Evolutionary conservation across 2,113 vertebrate genomes (phyloP), one percentile per base, ranked within the genome.

Genomic region (Pycnonotus jocosus): DNA sequence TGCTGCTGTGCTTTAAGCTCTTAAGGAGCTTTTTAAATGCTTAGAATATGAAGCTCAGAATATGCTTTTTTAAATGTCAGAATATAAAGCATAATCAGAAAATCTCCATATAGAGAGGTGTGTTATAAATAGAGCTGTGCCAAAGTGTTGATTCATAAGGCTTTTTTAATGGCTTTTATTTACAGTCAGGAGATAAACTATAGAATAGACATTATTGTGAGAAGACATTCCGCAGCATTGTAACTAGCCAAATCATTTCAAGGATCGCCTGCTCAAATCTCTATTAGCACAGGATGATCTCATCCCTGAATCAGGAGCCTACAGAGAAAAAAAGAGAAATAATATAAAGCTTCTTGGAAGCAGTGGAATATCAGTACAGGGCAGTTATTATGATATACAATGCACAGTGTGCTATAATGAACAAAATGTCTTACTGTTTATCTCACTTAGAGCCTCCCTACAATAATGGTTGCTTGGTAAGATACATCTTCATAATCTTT

Each of bases 111-210:
- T 9, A 90, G 60, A 92, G 37, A 27, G 62, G 15, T 12, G 21
- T 38, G 31, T 53, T 92, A 42, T 54, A 64, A 88, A 84, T 18
- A 72, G 5, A 79, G 14, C n/a, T 56, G 19, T 68, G 15, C n/a
- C 48, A 25, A 40, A 69, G 18, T n/a, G 40, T 86, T 88, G 85
- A 85, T 57, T 94, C 28, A 13, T 38, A 56, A 57, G 48, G 45
- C 45, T 93, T 92, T 92, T 83, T 85, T 42, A 88, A 90, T 40
- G 30, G 42, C 44, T 90, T 83, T 87, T 84, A 84, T 91, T 93
- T 96, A 88, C 51, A 54, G 37, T 64, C 45, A 90, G 48, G 88
- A 71, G 25, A 61, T 74, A 70, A 53, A 76, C 64, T 53, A 19
- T 21, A 64, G 56, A 81, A 81, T 4, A 86, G 56, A 18, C 31